Conservation (phyloP, 2,888 invertebrate species). For the Polymixis flavicincta region DNA sequence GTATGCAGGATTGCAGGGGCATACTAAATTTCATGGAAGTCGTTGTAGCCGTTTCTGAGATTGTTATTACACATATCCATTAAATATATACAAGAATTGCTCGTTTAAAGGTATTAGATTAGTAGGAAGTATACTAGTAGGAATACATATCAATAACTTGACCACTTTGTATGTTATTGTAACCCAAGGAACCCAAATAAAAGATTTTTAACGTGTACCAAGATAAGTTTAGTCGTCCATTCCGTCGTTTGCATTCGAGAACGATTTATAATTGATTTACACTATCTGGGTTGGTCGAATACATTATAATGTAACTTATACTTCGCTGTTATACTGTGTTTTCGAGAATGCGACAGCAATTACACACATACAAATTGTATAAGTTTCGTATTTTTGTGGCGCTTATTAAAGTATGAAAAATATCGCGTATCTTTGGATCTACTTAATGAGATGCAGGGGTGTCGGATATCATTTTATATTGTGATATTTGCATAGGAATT, state of each 20-base stretch:
- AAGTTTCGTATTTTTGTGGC: slow-evolving; percentile 21
- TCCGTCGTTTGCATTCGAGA: slow-evolving; percentile 69
- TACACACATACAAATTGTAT: slow-evolving; percentile 51
- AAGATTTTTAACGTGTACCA: slow-evolving; percentile 30
- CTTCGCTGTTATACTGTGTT: slow-evolving; percentile 36
- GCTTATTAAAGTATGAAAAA: slow-evolving; percentile 51
- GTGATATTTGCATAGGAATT: slow-evolving; percentile 38
- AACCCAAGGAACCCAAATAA: slow-evolving; percentile 42
- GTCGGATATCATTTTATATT: slow-evolving; percentile 27
- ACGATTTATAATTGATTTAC: slow-evolving; percentile 74
- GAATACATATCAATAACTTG: neutral
- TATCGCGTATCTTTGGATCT: slow-evolving; percentile 35
- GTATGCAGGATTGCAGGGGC: no score
- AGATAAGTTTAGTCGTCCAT: slow-evolving; percentile 58
- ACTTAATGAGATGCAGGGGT: slow-evolving; percentile 10
- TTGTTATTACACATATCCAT: no score
- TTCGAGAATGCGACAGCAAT: slow-evolving; percentile 48
- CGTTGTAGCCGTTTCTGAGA: no score
- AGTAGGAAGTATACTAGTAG: no score
- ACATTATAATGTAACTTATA: slow-evolving; percentile 65
- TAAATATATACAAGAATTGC: no score
- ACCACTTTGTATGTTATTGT: neutral
- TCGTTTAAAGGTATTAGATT: no score
- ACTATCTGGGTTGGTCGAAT: slow-evolving; percentile 59
- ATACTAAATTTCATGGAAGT: no score